A percentile compares a stretch with the other conserved stretches of the same genome.
phyloP scores from a whole-genome alignment of 2,888 invertebrate species.

The Lasioglossum vierecki region DNA sequence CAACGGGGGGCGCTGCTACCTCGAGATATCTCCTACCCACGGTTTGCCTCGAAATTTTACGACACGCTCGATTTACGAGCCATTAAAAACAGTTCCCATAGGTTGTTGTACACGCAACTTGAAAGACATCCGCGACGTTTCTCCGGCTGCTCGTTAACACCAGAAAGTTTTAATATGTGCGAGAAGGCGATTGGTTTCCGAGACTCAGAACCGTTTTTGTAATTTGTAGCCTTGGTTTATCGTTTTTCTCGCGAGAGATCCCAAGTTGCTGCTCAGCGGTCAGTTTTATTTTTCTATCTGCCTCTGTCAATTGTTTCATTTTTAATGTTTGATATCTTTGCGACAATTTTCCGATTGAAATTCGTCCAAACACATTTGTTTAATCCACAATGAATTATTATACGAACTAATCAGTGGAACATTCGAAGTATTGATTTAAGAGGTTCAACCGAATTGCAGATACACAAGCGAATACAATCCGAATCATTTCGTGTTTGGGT shows the following conservation, averaged over 20 bases:
- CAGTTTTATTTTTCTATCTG: too few species aligned
- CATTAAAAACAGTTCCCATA: not conserved
- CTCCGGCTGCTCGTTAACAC: not conserved
- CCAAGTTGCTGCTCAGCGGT: too few species aligned
- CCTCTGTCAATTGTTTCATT: too few species aligned
- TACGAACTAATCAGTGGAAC: too few species aligned
- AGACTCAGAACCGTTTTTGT: not conserved
- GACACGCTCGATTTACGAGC: not conserved
- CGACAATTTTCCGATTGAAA: too few species aligned
- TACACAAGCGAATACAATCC: too few species aligned
- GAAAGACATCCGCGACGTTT: not conserved
- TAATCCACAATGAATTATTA: too few species aligned
- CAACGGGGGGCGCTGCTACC: not conserved
- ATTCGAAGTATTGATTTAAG: too few species aligned
- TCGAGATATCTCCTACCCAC: not conserved
- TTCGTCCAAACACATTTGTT: too few species aligned
- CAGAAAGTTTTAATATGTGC: not conserved
- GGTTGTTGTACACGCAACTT: not conserved
- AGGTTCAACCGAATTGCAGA: too few species aligned
- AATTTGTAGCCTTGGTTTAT: not conserved
- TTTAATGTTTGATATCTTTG: too few species aligned
- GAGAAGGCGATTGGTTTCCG: not conserved
- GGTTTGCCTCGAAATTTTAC: slow-evolving; percentile 2
- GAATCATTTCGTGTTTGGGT: too few species aligned
- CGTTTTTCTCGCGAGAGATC: not conserved